Base-by-base conservation (phyloP, 2,797 vertebrate genomes). In the Mus caroli region DNA sequence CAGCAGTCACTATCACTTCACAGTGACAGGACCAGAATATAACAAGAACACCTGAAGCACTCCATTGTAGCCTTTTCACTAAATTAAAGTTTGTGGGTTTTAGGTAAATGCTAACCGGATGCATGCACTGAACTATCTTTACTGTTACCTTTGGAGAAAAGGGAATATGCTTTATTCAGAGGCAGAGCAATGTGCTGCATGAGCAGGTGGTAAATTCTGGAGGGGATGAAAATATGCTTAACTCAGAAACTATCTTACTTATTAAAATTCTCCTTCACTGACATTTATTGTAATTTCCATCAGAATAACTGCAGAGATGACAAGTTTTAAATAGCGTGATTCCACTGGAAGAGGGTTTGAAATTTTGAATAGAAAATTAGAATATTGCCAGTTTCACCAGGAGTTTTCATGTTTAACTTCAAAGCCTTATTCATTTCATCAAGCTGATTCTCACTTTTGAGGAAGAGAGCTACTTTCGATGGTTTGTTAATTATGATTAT, bases 261-360 rank as follows among this genome's bases (percentile, higher is more conserved):
- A 97, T 93, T 97, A 96, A 96, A 94, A 96, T 98, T 95, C 76
- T 52, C 77, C 78, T 94, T 97, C 92, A 37, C 78, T 97, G 94
- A 97, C 88, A 97, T 92, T 96, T 97, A 96, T 91, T 95, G 73
- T 95, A 94, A 95, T 94, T 96, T 78, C 62, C 75, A 0, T 15
- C 1, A 90, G 82, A 56, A 50, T 4, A 79, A 83, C 52, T 93
- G 83, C 37, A 73, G 37, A 76, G 56, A 92, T 95, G 58, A 78
- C 31, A 75, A 67, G 11, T 76, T 92, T 93, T 60, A 96, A 96
- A 92, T 43, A 87, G 24, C 3, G 19, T 67, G 11, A 88, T 78
- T 54, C 46, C 26, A 26, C n/a, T 77, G 73, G 13, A 64, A 31
- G 58, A 43, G 58, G 78, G 88, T 93, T 86, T 88, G 73, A 95